These are phyloP conservation scores for Fabriciana adippe DNA, from an alignment of 2,888 invertebrate species.

Conservation along the genomic window DNA sequence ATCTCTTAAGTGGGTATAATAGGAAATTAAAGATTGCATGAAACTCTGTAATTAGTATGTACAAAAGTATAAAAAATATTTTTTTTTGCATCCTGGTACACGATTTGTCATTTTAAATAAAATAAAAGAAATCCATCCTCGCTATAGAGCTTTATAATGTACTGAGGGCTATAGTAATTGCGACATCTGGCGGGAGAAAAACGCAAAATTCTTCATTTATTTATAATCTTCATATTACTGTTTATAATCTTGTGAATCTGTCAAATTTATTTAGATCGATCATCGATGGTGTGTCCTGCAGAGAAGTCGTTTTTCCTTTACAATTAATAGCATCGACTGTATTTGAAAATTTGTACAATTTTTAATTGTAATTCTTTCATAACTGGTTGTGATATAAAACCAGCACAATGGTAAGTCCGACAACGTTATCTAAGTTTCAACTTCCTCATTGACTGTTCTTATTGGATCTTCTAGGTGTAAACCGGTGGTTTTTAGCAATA, in stretches of 20 bases:
- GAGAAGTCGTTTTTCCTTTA: slow-evolving; percentile 34
- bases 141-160: too few relatives aligned
- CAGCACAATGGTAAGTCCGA: slow-evolving; percentile 30
- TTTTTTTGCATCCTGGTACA: too few relatives aligned
- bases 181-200: neutral
- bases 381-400: slow-evolving; percentile 22
- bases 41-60: too few relatives aligned
- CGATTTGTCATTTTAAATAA: too few relatives aligned
- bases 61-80: too few relatives aligned
- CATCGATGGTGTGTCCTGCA: slow-evolving; percentile 47
- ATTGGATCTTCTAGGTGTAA: slow-evolving; percentile 23
- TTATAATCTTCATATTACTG: slow-evolving; percentile 23
- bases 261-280: slow-evolving; percentile 52
- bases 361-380: slow-evolving; percentile 2
- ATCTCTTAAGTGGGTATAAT: too few relatives aligned
- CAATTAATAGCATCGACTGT: slow-evolving; percentile 25
- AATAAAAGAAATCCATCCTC: too few relatives aligned
- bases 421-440: slow-evolving; percentile 2
- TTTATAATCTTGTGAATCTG: slow-evolving; percentile 37
- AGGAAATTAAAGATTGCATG: too few relatives aligned
- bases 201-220: neutral
- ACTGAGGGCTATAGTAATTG: too few relatives aligned
- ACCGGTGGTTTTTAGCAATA: slow-evolving; percentile 24
- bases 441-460: slow-evolving; percentile 3
- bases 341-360: slow-evolving; percentile 4